A percentile compares a stretch with the other conserved stretches of the same genome.
These are phyloP conservation scores for Clivina fossor DNA, from an alignment of 2,888 invertebrate genomes.

Conservation along the genomic window DNA sequence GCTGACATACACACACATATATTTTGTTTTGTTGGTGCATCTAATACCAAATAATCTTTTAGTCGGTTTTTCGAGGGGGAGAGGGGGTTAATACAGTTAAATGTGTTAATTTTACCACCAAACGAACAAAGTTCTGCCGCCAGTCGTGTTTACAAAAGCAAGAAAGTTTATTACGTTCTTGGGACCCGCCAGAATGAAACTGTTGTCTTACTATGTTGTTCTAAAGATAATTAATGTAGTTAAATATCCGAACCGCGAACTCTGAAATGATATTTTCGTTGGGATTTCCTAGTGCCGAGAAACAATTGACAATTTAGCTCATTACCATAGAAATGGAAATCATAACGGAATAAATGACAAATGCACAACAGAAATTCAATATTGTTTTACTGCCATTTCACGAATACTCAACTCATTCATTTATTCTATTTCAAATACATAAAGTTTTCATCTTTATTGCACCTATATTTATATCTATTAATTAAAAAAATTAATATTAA, in stretches of 20 bases:
- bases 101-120: conserved; percentile 11
- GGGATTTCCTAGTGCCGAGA: conserved; percentile 6
- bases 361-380: conserved; percentile 19
- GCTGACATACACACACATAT: background rate
- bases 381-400: no score
- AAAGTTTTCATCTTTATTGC: no score
- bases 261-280: conserved; percentile 18
- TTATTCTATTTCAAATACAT: no score
- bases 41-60: conserved; percentile 19
- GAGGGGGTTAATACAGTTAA: conserved; percentile 2
- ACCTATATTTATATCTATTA: no score
- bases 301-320: conserved; percentile 28
- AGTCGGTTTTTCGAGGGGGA: background rate
- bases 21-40: background rate
- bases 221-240: conserved; percentile 16
- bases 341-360: conserved; percentile 26
- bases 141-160: background rate
- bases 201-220: conserved; percentile 1
- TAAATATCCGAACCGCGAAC: conserved; percentile 1
- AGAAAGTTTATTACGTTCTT: conserved; percentile 1
- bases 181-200: background rate
- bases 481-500: no score
- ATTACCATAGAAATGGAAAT: conserved; percentile 31
- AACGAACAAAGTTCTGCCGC: background rate
- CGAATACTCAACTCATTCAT: no score